Evolutionary conservation across 2,888 invertebrate species (phyloP).

Genomic region (Galeopsomyia nigrocyanea): DNA sequence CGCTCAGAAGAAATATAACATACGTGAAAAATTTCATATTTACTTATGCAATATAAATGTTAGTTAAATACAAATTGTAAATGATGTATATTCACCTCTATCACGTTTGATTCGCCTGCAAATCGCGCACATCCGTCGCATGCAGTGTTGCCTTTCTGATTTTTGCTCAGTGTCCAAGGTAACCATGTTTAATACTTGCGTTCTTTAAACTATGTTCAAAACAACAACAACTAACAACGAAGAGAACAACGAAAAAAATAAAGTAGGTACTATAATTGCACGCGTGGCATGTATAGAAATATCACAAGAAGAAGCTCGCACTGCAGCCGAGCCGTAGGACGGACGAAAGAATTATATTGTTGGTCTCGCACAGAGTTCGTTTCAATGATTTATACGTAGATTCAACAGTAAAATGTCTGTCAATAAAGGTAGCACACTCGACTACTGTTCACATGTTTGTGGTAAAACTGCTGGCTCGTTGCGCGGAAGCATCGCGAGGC

Average conservation of each 20-base stretch:
- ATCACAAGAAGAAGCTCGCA: no score
- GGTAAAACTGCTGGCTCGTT: neutral
- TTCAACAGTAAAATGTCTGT: neutral
- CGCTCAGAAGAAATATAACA: no score
- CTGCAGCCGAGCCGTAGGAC: no score
- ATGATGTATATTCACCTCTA: slow-evolving; percentile 61
- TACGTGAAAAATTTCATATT: no score
- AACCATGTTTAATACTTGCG: slow-evolving; percentile 60
- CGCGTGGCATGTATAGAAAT: no score
- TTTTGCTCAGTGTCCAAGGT: slow-evolving; percentile 68
- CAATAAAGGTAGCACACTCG: neutral
- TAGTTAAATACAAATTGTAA: slow-evolving; percentile 7
- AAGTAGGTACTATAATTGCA: neutral
- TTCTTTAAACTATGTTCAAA: slow-evolving; percentile 20
- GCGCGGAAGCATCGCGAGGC: neutral
- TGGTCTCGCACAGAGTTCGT: slow-evolving; percentile 3
- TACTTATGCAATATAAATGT: neutral
- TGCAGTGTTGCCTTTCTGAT: slow-evolving; percentile 67
- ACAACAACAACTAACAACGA: slow-evolving; percentile 25
- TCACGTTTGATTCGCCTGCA: slow-evolving; percentile 67
- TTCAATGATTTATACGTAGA: neutral
- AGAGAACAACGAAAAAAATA: slow-evolving; percentile 15
- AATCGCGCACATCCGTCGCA: slow-evolving; percentile 67
- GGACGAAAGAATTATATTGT: no score
- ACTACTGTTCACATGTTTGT: slow-evolving; percentile 30